Conservation (phyloP, 2,797 vertebrate genomes). For the Lindbergichthys nudifrons region DNA sequence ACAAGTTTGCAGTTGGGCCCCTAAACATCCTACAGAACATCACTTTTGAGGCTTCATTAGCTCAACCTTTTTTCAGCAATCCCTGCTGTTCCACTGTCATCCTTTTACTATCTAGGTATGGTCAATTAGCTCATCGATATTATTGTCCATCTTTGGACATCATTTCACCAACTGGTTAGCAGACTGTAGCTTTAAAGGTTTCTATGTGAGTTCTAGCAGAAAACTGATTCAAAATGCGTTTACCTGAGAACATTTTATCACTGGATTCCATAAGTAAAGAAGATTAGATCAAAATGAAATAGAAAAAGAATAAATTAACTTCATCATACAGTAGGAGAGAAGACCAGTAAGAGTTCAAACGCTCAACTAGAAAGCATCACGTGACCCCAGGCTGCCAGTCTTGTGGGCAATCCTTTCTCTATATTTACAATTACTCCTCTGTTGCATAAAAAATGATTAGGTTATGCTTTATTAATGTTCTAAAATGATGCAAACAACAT, state of each 20-base stretch:
- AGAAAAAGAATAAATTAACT: not conserved
- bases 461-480: constrained; percentile 40
- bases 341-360: too few relatives aligned
- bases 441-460: constrained; percentile 5
- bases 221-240: not conserved
- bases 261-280: not conserved
- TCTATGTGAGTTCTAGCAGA: not conserved
- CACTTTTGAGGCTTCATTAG: too few relatives aligned
- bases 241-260: not conserved
- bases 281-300: not conserved
- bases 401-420: not conserved
- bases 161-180: not conserved
- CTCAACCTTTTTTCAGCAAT: too few relatives aligned
- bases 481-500: constrained; percentile 20
- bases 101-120: not conserved
- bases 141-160: not conserved
- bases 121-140: not conserved
- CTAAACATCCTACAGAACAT: not conserved
- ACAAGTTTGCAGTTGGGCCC: not conserved
- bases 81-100: too few relatives aligned
- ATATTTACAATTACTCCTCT: constrained; percentile 15
- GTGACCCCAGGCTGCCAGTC: constrained; percentile 1
- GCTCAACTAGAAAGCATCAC: not conserved
- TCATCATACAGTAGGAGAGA: not conserved
- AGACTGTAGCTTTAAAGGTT: not conserved